These are phyloP conservation scores for Hemiprocne comata DNA, from an alignment of 2,113 vertebrate genomes.

Conservation along the genomic window DNA sequence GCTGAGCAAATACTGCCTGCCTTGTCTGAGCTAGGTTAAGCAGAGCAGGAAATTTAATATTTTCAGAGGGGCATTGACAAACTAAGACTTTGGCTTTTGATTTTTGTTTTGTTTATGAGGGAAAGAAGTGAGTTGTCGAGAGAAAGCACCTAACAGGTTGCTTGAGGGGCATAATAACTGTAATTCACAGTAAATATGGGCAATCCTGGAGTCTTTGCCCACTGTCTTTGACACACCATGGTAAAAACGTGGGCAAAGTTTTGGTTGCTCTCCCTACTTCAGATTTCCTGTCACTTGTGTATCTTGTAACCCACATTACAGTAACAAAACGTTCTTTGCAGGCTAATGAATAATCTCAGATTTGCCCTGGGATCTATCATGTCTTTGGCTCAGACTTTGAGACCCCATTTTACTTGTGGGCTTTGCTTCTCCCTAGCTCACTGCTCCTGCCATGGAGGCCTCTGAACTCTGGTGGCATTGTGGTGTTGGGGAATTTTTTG, in stretches of 20 bases:
- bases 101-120: constrained; percentile 35
- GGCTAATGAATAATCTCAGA: background rate
- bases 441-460: background rate
- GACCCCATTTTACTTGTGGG: background rate
- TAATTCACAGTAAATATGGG: background rate
- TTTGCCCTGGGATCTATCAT: background rate
- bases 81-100: constrained; percentile 47
- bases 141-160: background rate
- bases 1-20: constrained; percentile 65
- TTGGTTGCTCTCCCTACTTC: background rate
- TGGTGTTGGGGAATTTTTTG: accelerated
- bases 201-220: background rate
- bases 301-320: accelerated
- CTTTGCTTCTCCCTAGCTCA: background rate
- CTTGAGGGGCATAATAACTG: background rate
- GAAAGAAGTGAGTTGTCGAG: background rate
- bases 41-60: constrained; percentile 61
- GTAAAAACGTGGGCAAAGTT: background rate
- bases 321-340: background rate
- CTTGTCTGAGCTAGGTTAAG: constrained; percentile 62
- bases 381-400: background rate
- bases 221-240: background rate
- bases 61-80: constrained; percentile 61
- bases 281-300: background rate
- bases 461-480: background rate